These are phyloP conservation scores for Rhinolophus ferrumequinum DNA, from an alignment of 2,113 vertebrate genomes.

Conservation along the genomic window DNA sequence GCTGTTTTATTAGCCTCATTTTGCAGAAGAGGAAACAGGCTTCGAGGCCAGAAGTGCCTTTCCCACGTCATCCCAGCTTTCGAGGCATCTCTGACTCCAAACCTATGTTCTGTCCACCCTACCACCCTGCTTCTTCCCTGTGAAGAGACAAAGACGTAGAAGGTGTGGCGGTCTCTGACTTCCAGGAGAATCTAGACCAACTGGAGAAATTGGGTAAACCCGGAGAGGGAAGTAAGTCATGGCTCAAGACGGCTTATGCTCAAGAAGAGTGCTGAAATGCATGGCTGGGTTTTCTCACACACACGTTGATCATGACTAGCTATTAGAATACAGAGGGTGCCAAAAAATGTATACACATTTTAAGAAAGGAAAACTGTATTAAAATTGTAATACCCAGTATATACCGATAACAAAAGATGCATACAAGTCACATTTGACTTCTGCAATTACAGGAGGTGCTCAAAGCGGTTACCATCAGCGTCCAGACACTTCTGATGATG, in stretches of 20 bases:
- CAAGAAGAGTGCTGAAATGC: not conserved
- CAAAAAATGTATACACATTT: too few species aligned
- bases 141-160: not conserved
- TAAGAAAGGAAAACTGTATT: too few species aligned
- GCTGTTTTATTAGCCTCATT: not conserved
- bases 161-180: not conserved
- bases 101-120: too few species aligned
- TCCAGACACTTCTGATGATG: too few species aligned
- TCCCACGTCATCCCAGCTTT: not conserved
- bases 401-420: too few species aligned
- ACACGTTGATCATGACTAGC: fast-evolving
- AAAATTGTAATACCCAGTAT: too few species aligned
- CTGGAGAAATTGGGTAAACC: not conserved
- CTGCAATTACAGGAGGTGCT: too few species aligned
- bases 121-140: not conserved
- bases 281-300: fast-evolving
- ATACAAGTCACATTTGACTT: too few species aligned
- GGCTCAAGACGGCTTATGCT: not conserved
- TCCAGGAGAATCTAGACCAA: not conserved
- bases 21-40: not conserved
- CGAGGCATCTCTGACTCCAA: not conserved
- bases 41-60: not conserved
- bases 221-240: not conserved
- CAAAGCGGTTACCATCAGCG: too few species aligned
- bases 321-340: not conserved